Evolutionary conservation across 2,113 vertebrate genomes (phyloP).

Genomic region (Helogale parvula): DNA sequence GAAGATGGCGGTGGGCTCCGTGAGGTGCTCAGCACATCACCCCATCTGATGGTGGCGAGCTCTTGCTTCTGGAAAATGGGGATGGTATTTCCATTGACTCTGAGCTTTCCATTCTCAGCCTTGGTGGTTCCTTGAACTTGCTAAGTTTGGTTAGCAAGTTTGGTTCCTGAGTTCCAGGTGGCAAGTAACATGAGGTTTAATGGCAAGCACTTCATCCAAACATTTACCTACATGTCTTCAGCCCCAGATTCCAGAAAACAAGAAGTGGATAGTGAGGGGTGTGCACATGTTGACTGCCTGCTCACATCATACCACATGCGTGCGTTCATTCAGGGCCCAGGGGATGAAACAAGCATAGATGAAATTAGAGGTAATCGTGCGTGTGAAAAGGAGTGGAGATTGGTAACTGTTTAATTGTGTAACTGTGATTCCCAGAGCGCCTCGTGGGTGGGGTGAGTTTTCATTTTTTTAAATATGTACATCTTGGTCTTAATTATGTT

Average conservation of each 20-base stretch:
- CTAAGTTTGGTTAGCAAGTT: conserved; percentile 73
- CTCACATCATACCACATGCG: neutral
- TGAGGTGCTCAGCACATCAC: conserved; percentile 89
- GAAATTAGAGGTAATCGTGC: neutral
- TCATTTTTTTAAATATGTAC: neutral
- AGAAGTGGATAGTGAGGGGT: neutral
- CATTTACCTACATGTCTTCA: neutral
- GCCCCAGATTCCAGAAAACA: neutral
- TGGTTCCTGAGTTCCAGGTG: neutral
- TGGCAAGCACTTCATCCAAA: neutral
- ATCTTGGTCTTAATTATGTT: neutral
- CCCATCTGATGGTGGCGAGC: conserved; percentile 91
- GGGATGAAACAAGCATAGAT: neutral
- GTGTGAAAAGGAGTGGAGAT: neutral
- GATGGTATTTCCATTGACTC: conserved; percentile 88
- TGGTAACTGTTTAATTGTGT: neutral
- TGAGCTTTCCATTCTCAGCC: conserved; percentile 90
- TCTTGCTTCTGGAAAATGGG: conserved; percentile 93
- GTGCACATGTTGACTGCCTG: neutral
- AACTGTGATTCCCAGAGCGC: neutral
- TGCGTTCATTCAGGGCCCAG: neutral
- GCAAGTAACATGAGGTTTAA: neutral
- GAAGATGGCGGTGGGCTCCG: conserved; percentile 93
- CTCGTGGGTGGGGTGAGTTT: neutral
- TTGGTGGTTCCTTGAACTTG: conserved; percentile 88